These are phyloP conservation scores for Troilus luridus DNA, from an alignment of 2,888 invertebrate species.

Conservation along the genomic window DNA sequence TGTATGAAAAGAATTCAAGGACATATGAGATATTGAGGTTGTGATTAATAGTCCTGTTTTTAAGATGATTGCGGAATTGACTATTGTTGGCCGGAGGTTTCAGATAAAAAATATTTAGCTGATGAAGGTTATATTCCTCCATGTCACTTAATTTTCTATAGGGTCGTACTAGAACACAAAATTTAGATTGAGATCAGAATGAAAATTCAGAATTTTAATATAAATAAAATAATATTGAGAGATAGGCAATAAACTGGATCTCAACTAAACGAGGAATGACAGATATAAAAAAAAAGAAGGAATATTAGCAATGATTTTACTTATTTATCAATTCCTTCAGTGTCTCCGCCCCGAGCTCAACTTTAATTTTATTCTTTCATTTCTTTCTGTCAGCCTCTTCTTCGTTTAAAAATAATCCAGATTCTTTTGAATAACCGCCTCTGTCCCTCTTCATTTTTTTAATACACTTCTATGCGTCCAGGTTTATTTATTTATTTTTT, in stretches of 20 bases:
- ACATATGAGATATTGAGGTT: too few species aligned
- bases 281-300: neutral
- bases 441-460: neutral
- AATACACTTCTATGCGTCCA: neutral
- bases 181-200: too few species aligned
- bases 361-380: conserved; percentile 21
- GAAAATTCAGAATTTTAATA: neutral
- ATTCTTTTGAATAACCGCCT: neutral
- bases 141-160: too few species aligned
- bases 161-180: too few species aligned
- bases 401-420: conserved; percentile 17
- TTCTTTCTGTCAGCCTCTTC: conserved; percentile 6
- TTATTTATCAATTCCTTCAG: neutral
- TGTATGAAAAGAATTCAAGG: too few species aligned
- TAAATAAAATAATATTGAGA: neutral
- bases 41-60: too few species aligned
- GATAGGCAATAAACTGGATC: neutral
- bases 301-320: neutral
- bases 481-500: too few species aligned
- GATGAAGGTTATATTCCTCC: too few species aligned
- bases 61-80: too few species aligned
- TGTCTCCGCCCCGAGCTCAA: neutral
- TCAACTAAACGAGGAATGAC: neutral
- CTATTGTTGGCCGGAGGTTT: too few species aligned
- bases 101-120: too few species aligned